These are phyloP conservation scores for Mizuhopecten yessoensis DNA, from an alignment of 1,140 invertebrate species.

Conservation along the genomic window DNA sequence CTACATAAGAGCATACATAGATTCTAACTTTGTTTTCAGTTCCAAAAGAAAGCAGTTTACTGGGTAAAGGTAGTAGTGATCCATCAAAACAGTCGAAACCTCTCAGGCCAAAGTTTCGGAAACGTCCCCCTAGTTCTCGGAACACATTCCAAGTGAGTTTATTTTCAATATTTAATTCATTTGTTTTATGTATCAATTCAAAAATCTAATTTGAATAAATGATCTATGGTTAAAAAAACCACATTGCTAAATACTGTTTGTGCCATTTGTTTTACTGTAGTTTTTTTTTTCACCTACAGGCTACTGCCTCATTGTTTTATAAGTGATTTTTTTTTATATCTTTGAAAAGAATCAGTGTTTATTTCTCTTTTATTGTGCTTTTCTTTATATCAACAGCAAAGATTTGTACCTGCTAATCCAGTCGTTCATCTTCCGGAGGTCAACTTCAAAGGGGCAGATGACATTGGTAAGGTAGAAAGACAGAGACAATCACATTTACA, in stretches of 20 bases:
- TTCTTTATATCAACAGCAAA: constrained; percentile 71
- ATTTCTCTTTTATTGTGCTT: constrained; percentile 37
- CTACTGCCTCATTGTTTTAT: too few relatives aligned
- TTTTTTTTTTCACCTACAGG: too few relatives aligned
- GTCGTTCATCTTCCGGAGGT: constrained; percentile 86
- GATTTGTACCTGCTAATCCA: constrained; percentile 77
- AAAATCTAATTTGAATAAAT: too few relatives aligned
- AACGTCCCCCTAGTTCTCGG: constrained; percentile 83
- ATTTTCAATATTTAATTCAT: too few relatives aligned
- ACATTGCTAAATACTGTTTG: too few relatives aligned
- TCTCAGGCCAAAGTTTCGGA: too few relatives aligned
- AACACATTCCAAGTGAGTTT: constrained; percentile 63
- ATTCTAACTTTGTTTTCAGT: constrained; percentile 44
- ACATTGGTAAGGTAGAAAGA: constrained; percentile 43
- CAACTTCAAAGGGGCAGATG: constrained; percentile 60
- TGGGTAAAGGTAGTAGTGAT: constrained; percentile 39
- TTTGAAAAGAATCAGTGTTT: not conserved
- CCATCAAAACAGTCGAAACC: constrained; percentile 46
- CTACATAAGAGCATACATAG: too few relatives aligned
- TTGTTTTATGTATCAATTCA: too few relatives aligned
- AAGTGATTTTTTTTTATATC: not conserved
- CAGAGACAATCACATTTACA: not conserved
- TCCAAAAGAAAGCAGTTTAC: constrained; percentile 52
- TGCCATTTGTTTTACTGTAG: too few relatives aligned
- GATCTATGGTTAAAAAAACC: too few relatives aligned